A percentile compares a stretch with the other conserved stretches of the same genome.
Conservation (phyloP, 2,797 vertebrate species). For the Salarias fasciatus region DNA sequence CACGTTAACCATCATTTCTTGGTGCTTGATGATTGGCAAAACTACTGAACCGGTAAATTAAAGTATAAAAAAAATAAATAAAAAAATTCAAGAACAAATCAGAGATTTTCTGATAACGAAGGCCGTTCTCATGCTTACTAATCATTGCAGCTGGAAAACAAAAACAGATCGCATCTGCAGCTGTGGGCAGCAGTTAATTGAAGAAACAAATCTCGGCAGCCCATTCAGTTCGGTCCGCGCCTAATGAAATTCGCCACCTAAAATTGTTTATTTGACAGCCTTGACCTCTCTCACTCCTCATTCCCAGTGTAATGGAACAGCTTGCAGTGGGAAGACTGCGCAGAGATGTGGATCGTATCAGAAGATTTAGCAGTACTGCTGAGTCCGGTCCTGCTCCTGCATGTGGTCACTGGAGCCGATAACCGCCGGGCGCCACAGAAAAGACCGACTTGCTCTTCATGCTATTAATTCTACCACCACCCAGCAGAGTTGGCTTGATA, state of each 20-base stretch:
- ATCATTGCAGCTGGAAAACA: conserved; percentile 32
- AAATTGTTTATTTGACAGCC: conserved; percentile 67
- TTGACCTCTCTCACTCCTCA: conserved; percentile 62
- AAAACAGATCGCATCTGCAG: conserved; percentile 43
- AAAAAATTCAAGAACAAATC: conserved; percentile 32
- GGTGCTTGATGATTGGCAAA: background rate
- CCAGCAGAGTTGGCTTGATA: conserved; percentile 25
- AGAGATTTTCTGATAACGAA: conserved; percentile 24
- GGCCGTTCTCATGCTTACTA: conserved; percentile 24
- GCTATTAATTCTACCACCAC: conserved; percentile 57
- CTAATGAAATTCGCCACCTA: conserved; percentile 59
- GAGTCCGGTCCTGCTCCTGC: conserved; percentile 29
- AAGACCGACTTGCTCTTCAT: conserved; percentile 53
- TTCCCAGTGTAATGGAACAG: conserved; percentile 53
- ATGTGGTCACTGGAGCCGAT: conserved; percentile 31
- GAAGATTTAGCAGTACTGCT: conserved; percentile 36
- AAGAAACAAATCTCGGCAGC: conserved; percentile 60
- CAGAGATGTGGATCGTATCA: conserved; percentile 56
- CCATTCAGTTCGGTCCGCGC: conserved; percentile 20
- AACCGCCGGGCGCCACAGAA: conserved; percentile 32
- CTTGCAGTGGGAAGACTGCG: conserved; percentile 40
- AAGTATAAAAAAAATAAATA: no score
- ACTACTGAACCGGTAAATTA: conserved; percentile 5
- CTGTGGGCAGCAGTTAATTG: conserved; percentile 56
- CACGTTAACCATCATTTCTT: no score